Percentiles rank a stretch among this genome's conserved stretches.
These are phyloP conservation scores for Puffinus mauretanicus DNA, from an alignment of 2,113 vertebrate species.

Conservation along the genomic window DNA sequence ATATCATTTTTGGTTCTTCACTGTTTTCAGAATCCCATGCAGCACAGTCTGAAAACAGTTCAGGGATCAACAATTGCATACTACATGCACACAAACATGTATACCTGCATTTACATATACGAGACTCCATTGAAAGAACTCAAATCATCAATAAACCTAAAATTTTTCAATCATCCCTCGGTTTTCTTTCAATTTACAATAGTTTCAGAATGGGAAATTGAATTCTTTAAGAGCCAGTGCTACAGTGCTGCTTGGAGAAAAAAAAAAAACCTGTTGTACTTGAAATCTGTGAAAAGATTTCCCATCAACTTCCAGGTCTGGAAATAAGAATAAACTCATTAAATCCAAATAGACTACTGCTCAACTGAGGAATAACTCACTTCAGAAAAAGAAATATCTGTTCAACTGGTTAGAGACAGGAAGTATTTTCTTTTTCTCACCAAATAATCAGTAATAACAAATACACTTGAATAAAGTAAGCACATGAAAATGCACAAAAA, in stretches of 20 bases:
- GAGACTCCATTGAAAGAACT: not conserved
- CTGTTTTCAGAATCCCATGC: not conserved
- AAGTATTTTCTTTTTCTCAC: not conserved
- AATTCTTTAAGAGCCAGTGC: not conserved
- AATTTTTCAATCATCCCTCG: not conserved
- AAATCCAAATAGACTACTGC: not conserved
- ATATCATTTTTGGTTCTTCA: not conserved
- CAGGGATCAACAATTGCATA: not conserved
- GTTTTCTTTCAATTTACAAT: not conserved
- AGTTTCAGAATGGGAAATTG: not conserved
- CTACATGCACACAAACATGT: not conserved
- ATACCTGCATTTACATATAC: not conserved
- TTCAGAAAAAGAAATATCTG: not conserved
- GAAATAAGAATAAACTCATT: constrained; percentile 20
- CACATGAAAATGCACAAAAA: not conserved
- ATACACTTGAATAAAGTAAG: not conserved
- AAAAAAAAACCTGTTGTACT: not conserved
- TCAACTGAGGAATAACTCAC: not conserved
- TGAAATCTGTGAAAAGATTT: constrained; percentile 8
- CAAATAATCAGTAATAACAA: not conserved
- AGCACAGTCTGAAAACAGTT: not conserved
- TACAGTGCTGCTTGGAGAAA: not conserved
- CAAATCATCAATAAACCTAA: not conserved
- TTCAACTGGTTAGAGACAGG: not conserved
- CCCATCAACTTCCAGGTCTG: not conserved